These are phyloP conservation scores for Xiphorhynchus erythropygius DNA, from an alignment of 2,797 vertebrate species.

Conservation along the genomic window DNA sequence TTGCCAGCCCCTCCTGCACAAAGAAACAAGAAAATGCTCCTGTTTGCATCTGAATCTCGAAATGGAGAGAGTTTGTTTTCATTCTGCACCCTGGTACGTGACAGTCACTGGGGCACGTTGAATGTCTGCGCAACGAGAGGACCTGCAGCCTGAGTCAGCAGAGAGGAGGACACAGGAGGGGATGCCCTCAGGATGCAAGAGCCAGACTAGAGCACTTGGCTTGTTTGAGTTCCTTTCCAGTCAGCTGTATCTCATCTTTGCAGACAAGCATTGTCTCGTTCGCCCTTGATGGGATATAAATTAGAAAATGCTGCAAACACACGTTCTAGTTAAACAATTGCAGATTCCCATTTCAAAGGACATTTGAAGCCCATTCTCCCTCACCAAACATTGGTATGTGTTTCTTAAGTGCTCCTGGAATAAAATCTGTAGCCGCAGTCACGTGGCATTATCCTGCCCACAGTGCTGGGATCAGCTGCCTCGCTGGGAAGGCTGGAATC, in stretches of 20 bases:
- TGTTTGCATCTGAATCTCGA: not conserved
- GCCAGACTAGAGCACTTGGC: not conserved
- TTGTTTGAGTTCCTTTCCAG: not conserved
- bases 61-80: not conserved
- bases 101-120: not conserved
- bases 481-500: not conserved
- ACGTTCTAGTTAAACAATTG: not conserved
- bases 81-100: not conserved
- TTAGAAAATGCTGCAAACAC: not conserved
- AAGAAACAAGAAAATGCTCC: not conserved
- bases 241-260: not conserved
- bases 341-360: slow-evolving; percentile 5
- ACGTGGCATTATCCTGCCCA: not conserved
- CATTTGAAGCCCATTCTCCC: not conserved
- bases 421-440: not conserved
- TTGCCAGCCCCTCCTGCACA: not conserved
- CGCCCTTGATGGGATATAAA: not conserved
- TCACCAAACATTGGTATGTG: slow-evolving; percentile 12
- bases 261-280: not conserved
- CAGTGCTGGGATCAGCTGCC: not conserved
- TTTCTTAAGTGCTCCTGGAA: slow-evolving; percentile 14
- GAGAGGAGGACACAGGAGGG: not conserved
- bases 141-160: not conserved
- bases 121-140: not conserved
- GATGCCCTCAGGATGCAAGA: not conserved